A percentile compares a stretch with the other conserved stretches of the same genome.
phyloP scores from a whole-genome alignment of 2,797 vertebrate species.

The Mus spretus region DNA sequence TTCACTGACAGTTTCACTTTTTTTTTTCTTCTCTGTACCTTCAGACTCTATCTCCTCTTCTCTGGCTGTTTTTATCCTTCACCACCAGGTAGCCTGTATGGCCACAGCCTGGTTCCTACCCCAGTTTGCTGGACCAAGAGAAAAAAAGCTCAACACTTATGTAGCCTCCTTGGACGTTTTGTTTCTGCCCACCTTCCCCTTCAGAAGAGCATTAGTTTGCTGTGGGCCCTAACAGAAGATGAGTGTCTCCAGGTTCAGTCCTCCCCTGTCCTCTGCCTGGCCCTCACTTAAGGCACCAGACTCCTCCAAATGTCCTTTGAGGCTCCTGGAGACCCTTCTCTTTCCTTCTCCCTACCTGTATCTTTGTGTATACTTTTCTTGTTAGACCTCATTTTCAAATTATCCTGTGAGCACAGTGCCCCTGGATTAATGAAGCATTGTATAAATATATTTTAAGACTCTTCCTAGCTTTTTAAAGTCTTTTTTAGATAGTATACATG shows the following conservation, averaged over 20 bases:
- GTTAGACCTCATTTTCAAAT: neutral
- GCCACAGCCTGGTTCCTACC: accelerated
- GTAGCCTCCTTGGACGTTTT: neutral
- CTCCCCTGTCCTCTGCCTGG: accelerated
- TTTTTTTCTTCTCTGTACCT: neutral
- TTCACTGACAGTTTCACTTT: accelerated
- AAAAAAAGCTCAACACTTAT: neutral
- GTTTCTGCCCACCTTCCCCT: accelerated
- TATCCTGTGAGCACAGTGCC: too few species aligned
- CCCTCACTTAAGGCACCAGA: too few species aligned
- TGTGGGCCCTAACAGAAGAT: too few species aligned
- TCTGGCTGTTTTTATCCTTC: accelerated
- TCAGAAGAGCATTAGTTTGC: accelerated
- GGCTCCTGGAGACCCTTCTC: neutral
- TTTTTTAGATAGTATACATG: neutral
- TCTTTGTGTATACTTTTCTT: neutral
- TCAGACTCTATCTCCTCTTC: neutral
- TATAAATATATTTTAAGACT: neutral
- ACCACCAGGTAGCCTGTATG: neutral
- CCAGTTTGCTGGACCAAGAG: accelerated
- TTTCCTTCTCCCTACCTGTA: neutral
- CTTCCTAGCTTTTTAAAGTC: neutral
- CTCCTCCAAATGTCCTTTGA: neutral
- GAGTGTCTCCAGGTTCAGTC: neutral
- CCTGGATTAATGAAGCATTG: neutral